Conservation (phyloP, 2,888 invertebrate genomes). For the Heliconius hortense region DNA sequence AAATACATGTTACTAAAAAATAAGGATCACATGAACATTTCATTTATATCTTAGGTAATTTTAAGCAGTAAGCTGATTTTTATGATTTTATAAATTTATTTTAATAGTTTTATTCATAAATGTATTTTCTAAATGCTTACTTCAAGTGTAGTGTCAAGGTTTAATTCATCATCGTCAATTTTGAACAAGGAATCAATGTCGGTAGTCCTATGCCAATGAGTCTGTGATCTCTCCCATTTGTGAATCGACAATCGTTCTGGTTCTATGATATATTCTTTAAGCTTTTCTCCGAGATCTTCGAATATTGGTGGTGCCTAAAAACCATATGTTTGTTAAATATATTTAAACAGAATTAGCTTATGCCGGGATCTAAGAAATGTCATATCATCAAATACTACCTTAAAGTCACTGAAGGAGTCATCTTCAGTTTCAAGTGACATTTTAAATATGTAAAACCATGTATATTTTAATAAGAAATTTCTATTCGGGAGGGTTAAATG, state of each 20-base stretch:
- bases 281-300: conserved; percentile 83
- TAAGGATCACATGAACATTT: not conserved
- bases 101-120: not conserved
- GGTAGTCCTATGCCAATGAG: conserved; percentile 69
- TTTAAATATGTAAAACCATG: conserved; percentile 35
- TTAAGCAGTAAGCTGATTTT: too few species aligned
- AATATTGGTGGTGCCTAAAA: conserved; percentile 84
- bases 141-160: conserved; percentile 68
- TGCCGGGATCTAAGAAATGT: not conserved
- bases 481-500: conserved; percentile 8
- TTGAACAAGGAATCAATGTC: conserved; percentile 58
- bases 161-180: conserved; percentile 69
- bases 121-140: conserved; percentile 47
- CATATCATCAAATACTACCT: conserved; percentile 47
- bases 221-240: conserved; percentile 85
- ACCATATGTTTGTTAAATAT: conserved; percentile 44
- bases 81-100: not conserved
- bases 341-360: not conserved
- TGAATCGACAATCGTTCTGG: conserved; percentile 89
- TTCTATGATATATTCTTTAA: conserved; percentile 85
- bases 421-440: conserved; percentile 58
- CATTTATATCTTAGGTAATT: not conserved
- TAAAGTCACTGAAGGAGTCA: conserved; percentile 57
- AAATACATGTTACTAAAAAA: not conserved
- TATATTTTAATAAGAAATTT: conserved; percentile 5